These are phyloP conservation scores for Nephrotoma flavescens DNA, from an alignment of 2,888 invertebrate species.

Conservation along the genomic window DNA sequence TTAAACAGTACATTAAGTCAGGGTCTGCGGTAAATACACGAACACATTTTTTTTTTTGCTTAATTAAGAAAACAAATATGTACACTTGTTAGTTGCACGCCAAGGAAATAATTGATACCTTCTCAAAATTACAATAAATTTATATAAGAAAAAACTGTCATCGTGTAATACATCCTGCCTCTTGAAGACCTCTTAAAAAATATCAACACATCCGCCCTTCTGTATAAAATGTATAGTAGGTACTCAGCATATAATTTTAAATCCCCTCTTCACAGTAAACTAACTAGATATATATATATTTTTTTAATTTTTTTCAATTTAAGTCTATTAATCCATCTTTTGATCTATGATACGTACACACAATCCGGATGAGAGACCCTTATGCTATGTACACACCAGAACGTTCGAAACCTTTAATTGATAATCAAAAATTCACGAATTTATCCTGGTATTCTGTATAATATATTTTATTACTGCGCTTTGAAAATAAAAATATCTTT, in stretches of 20 bases:
- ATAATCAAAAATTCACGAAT: neutral
- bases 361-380: neutral
- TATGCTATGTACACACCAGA: neutral
- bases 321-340: neutral
- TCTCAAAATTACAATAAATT: neutral
- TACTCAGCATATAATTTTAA: neutral
- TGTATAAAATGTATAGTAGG: neutral
- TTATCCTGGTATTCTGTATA: neutral
- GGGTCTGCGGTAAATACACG: neutral
- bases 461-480: neutral
- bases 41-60: neutral
- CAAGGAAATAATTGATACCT: neutral
- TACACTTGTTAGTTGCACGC: conserved; percentile 3
- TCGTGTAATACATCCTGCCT: neutral
- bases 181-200: neutral
- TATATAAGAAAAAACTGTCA: neutral
- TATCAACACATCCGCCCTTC: neutral
- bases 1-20: neutral
- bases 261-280: neutral
- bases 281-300: neutral
- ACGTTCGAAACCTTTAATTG: neutral
- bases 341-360: neutral
- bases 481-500: neutral
- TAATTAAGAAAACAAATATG: neutral
- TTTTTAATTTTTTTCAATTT: neutral